Evolutionary conservation across 2,888 invertebrate genomes (phyloP).

Genomic region (Oscheius sp.): DNA sequence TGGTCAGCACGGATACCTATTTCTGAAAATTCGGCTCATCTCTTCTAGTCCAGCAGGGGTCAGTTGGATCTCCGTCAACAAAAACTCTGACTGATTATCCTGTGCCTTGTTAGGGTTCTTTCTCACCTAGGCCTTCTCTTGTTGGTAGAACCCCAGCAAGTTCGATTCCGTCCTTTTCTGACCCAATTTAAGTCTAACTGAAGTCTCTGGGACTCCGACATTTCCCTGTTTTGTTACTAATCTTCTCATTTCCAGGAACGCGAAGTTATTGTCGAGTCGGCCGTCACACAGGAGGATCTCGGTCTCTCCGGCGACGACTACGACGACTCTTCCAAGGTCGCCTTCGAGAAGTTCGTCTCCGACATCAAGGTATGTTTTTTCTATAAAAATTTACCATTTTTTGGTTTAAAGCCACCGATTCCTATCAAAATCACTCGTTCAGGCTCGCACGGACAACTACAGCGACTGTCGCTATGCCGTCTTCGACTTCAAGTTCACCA

Average conservation of each 20-base stretch:
- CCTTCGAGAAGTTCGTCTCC: constrained; percentile 92
- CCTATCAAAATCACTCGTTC: constrained; percentile 12
- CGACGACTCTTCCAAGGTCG: constrained; percentile 76
- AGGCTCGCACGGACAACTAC: constrained; percentile 80
- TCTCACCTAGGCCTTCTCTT: too few species aligned
- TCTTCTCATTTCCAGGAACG: constrained; percentile 60
- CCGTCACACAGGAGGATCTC: constrained; percentile 67
- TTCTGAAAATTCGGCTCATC: neutral
- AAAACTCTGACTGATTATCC: too few species aligned
- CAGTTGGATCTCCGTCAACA: too few species aligned
- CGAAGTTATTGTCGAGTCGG: constrained; percentile 72
- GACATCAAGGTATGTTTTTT: constrained; percentile 81
- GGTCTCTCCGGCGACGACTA: constrained; percentile 67
- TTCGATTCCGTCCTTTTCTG: neutral
- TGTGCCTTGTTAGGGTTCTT: too few species aligned
- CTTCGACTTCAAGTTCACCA: constrained; percentile 97
- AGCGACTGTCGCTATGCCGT: constrained; percentile 93
- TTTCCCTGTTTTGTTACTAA: too few species aligned
- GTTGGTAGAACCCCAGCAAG: too few species aligned
- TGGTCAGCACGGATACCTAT: too few species aligned
- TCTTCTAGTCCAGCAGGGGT: neutral
- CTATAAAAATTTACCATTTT: neutral
- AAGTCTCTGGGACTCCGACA: too few species aligned
- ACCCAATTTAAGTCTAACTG: too few species aligned
- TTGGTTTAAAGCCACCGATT: neutral